Conservation (phyloP, 2,888 invertebrate genomes). For the Lissonota sp. region DNA sequence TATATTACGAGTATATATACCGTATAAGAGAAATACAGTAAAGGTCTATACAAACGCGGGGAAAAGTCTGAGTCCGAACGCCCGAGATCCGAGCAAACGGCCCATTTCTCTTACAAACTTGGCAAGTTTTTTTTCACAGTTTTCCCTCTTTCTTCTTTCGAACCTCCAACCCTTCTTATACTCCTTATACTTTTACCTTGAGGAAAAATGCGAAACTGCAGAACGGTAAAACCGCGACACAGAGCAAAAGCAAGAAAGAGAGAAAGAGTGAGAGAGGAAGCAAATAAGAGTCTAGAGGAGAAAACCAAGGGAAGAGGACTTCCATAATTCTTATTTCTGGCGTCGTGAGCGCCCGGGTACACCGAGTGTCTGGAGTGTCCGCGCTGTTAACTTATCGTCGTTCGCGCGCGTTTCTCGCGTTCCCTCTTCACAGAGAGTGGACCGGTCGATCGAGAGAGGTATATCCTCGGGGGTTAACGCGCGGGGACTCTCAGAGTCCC, state of each 20-base stretch:
- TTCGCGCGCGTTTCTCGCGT: constrained; percentile 58
- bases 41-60: constrained; percentile 31
- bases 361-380: constrained; percentile 66
- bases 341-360: constrained; percentile 48
- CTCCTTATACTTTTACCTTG: background rate
- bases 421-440: constrained; percentile 48
- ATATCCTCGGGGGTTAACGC: constrained; percentile 40
- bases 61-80: constrained; percentile 38
- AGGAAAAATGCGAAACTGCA: constrained; percentile 56
- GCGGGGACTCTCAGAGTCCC: constrained; percentile 3
- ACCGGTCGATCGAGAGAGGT: constrained; percentile 9
- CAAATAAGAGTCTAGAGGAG: constrained; percentile 37
- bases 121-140: constrained; percentile 34
- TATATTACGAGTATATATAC: constrained; percentile 25
- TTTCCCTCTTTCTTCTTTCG: constrained; percentile 2
- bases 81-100: constrained; percentile 38
- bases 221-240: constrained; percentile 34
- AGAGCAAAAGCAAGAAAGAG: constrained; percentile 23
- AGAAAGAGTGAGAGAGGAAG: constrained; percentile 41
- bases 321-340: constrained; percentile 73
- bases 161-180: background rate
- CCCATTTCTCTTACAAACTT: constrained; percentile 61
- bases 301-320: constrained; percentile 50
- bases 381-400: constrained; percentile 73
- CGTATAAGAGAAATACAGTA: constrained; percentile 14